These are phyloP conservation scores for Fragum sueziense DNA, from an alignment of 2,888 invertebrate genomes.

Conservation along the genomic window DNA sequence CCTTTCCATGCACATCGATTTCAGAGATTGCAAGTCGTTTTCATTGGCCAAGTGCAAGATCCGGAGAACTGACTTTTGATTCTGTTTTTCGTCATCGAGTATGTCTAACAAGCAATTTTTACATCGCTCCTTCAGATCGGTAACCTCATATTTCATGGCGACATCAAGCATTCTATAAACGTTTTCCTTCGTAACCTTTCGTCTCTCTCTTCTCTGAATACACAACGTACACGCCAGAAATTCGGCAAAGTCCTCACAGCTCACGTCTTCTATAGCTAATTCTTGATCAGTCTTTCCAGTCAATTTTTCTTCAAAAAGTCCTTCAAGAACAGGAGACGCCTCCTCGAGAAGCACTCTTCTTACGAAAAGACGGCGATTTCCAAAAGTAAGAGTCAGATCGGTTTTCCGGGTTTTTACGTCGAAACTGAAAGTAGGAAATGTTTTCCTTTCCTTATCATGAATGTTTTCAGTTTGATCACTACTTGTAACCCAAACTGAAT, in stretches of 20 bases:
- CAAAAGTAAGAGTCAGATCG: background rate
- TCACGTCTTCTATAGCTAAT: background rate
- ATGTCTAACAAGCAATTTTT: background rate
- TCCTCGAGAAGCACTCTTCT: background rate
- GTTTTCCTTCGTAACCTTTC: background rate
- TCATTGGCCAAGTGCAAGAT: background rate
- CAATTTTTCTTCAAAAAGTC: background rate
- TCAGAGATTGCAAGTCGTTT: background rate
- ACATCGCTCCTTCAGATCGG: background rate
- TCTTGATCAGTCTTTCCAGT: background rate
- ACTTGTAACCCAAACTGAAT: background rate
- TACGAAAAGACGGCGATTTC: background rate
- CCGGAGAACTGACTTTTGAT: background rate
- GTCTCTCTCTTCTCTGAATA: background rate
- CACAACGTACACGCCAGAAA: slow-evolving; percentile 6
- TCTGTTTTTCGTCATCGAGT: background rate
- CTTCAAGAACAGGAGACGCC: background rate
- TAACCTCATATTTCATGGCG: background rate
- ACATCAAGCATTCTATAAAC: slow-evolving; percentile 1
- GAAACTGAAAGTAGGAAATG: background rate
- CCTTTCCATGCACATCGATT: background rate
- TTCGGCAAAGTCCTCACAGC: slow-evolving; percentile 1
- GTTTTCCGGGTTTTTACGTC: slow-evolving; percentile 1
- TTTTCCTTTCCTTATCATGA: background rate
- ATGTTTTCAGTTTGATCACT: background rate